phyloP scores from a whole-genome alignment of 2,113 vertebrate species.

The Lophotis ruficrista region DNA sequence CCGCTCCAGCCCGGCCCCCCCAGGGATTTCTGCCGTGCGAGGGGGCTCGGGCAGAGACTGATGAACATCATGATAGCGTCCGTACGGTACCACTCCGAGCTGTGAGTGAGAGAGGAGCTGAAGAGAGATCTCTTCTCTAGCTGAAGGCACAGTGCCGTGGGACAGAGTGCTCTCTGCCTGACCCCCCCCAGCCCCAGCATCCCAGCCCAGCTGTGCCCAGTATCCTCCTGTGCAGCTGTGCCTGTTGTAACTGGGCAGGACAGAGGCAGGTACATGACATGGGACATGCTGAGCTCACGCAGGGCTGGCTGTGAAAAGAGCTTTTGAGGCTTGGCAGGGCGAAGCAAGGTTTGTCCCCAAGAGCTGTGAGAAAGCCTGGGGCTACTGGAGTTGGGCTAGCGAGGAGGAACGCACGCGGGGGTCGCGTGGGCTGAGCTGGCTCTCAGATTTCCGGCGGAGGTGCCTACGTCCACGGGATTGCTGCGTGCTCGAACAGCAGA shows the following conservation, averaged over 20 bases:
- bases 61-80: not conserved
- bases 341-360: not conserved
- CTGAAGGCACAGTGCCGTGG: not conserved
- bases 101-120: not conserved
- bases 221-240: not conserved
- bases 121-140: not conserved
- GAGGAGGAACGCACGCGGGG: not conserved
- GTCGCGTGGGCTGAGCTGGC: not conserved
- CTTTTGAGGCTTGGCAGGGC: not conserved
- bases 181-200: not conserved
- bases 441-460: not conserved
- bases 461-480: no score
- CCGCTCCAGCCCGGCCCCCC: not conserved
- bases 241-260: fast-evolving
- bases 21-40: not conserved
- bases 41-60: conserved; percentile 12
- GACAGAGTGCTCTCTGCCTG: not conserved
- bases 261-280: not conserved
- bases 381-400: fast-evolving
- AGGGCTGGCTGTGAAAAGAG: conserved; percentile 6
- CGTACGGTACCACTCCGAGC: not conserved
- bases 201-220: not conserved
- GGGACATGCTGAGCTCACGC: not conserved
- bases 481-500: not conserved
- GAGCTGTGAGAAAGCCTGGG: not conserved